Evolutionary conservation across 2,797 vertebrate species (phyloP).

Genomic region (Atherinosoma microstoma): DNA sequence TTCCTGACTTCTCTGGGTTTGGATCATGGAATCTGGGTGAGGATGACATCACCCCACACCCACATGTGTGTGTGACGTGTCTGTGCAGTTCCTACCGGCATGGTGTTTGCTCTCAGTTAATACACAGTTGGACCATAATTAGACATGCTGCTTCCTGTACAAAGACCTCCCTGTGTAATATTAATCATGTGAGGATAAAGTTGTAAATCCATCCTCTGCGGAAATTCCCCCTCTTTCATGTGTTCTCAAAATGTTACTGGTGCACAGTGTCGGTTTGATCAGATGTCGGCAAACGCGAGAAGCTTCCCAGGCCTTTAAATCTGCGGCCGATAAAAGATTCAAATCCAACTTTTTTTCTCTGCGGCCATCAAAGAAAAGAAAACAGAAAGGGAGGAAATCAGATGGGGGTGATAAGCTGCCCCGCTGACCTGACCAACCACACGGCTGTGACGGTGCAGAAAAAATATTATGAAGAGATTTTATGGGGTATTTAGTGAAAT

Average conservation of each 20-base stretch:
- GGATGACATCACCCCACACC: slow-evolving; percentile 87
- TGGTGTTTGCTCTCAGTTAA: slow-evolving; percentile 81
- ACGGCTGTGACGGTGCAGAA: slow-evolving; percentile 34
- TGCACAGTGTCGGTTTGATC: slow-evolving; percentile 30
- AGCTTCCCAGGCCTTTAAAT: slow-evolving; percentile 39
- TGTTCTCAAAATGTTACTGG: slow-evolving; percentile 57
- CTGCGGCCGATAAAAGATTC: slow-evolving; percentile 38
- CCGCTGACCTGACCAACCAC: slow-evolving; percentile 37
- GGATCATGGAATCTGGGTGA: slow-evolving; percentile 80
- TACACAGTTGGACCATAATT: slow-evolving; percentile 84
- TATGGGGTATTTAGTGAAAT: slow-evolving; percentile 75
- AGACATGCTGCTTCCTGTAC: slow-evolving; percentile 85
- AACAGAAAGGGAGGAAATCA: slow-evolving; percentile 16
- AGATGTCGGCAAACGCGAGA: slow-evolving; percentile 47
- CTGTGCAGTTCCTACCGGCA: slow-evolving; percentile 71
- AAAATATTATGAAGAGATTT: slow-evolving; percentile 69
- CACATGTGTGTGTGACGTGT: slow-evolving; percentile 80
- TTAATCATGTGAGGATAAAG: slow-evolving; percentile 85
- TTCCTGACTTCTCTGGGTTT: slow-evolving; percentile 80
- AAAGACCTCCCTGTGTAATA: slow-evolving; percentile 84
- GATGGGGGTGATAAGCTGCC: slow-evolving; percentile 31
- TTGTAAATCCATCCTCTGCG: slow-evolving; percentile 82
- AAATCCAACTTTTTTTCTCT: slow-evolving; percentile 20
- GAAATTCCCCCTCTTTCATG: slow-evolving; percentile 79
- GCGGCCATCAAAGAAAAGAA: slow-evolving; percentile 15